A percentile compares a stretch with the other conserved stretches of the same genome.
These are phyloP conservation scores for Bagarius yarrelli DNA, from an alignment of 2,113 vertebrate genomes.

Conservation along the genomic window DNA sequence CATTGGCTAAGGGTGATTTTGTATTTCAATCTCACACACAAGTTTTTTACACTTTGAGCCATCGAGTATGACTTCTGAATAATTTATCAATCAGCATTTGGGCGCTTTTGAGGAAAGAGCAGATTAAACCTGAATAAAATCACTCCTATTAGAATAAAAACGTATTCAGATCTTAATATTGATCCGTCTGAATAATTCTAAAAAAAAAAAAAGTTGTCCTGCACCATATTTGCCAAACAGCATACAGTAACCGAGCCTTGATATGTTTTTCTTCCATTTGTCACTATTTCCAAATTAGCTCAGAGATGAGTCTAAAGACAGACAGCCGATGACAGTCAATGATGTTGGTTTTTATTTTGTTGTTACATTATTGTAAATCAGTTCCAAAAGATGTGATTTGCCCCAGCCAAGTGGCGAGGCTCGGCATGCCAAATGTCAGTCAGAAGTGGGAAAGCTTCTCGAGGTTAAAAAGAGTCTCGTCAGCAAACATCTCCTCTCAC, in stretches of 20 bases:
- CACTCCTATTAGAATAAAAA: neutral
- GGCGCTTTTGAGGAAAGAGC: neutral
- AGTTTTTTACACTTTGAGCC: neutral
- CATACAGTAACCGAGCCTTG: neutral
- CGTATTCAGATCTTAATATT: neutral
- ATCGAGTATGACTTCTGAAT: neutral
- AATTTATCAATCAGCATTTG: neutral
- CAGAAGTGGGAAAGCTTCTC: constrained; percentile 48
- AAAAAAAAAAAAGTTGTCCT: no score
- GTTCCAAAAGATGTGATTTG: constrained; percentile 44
- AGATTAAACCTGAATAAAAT: neutral
- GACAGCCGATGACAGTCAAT: constrained; percentile 38
- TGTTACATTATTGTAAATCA: constrained; percentile 52
- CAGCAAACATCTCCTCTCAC: constrained; percentile 30
- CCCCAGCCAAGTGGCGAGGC: constrained; percentile 21
- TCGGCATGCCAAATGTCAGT: constrained; percentile 48
- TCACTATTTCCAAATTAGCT: neutral
- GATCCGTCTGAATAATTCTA: neutral
- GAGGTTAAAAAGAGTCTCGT: constrained; percentile 45
- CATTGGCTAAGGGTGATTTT: no score
- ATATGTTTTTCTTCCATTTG: neutral
- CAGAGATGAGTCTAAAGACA: constrained; percentile 17
- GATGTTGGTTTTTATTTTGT: constrained; percentile 49
- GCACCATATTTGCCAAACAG: neutral
- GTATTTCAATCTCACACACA: no score